phyloP scores from a whole-genome alignment of 2,797 vertebrate genomes.

The Peromyscus eremicus region DNA sequence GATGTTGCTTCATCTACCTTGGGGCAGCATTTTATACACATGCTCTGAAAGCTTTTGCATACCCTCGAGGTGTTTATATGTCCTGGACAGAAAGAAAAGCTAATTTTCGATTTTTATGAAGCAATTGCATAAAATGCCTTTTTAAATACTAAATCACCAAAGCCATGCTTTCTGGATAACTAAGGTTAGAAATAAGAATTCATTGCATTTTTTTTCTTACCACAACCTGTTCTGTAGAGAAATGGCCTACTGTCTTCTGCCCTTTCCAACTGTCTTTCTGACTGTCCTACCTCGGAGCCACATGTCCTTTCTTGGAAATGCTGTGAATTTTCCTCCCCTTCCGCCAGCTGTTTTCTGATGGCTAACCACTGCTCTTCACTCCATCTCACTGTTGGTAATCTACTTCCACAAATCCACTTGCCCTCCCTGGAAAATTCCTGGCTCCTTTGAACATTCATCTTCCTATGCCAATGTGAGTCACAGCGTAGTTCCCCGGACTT shows the following conservation, averaged over 20 bases:
- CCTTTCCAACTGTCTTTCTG: not conserved
- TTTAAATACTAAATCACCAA: conserved; percentile 63
- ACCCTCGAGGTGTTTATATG: conserved; percentile 39
- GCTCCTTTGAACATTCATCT: not conserved
- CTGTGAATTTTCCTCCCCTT: not conserved
- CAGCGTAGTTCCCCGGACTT: not conserved
- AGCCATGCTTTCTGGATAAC: conserved; percentile 44
- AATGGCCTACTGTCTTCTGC: not conserved
- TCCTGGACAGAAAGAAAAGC: conserved; percentile 57
- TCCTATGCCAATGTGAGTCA: not conserved
- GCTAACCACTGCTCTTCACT: not conserved
- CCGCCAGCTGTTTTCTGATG: not conserved
- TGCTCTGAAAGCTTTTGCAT: conserved; percentile 23
- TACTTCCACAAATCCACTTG: not conserved
- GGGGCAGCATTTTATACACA: conserved; percentile 26
- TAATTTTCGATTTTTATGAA: conserved; percentile 73
- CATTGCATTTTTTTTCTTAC: conserved; percentile 9
- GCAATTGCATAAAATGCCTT: conserved; percentile 60
- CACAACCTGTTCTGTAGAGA: not conserved
- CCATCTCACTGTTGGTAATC: fast-evolving
- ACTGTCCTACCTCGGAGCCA: not conserved
- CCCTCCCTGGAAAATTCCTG: not conserved
- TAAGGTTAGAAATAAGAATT: conserved; percentile 51
- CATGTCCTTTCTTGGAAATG: not conserved
- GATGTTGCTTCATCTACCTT: conserved; percentile 54